Evolutionary conservation across 2,113 vertebrate genomes (phyloP).

Genomic region (Scomber scombrus): DNA sequence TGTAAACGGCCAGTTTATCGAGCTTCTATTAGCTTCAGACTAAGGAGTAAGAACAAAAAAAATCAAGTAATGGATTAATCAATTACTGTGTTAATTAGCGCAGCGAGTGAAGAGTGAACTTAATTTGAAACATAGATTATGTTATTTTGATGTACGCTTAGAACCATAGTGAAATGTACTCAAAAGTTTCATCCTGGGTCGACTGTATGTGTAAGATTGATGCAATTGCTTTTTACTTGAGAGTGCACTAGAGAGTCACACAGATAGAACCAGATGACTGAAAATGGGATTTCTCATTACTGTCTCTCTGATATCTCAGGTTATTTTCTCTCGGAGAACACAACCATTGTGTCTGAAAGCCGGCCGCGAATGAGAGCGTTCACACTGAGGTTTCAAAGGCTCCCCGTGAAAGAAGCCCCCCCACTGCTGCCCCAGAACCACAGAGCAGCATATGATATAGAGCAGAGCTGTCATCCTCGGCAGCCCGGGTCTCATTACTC

Average conservation of each 20-base stretch:
- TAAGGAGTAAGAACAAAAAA: not conserved
- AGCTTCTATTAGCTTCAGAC: not conserved
- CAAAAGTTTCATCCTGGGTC: slow-evolving; percentile 18
- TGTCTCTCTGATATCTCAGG: slow-evolving; percentile 45
- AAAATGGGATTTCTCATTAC: slow-evolving; percentile 66
- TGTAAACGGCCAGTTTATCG: slow-evolving; percentile 7
- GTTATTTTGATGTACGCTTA: slow-evolving; percentile 9
- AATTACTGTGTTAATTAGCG: slow-evolving; percentile 17
- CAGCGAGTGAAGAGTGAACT: not conserved
- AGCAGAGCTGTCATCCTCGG: slow-evolving; percentile 78
- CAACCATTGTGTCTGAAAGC: slow-evolving; percentile 42
- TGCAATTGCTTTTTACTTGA: slow-evolving; percentile 35
- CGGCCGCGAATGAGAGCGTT: slow-evolving; percentile 35
- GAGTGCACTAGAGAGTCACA: not conserved
- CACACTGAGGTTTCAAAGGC: slow-evolving; percentile 55
- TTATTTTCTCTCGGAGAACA: slow-evolving; percentile 56
- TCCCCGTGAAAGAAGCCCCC: not conserved
- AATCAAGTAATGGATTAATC: slow-evolving; percentile 32
- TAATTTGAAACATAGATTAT: not conserved
- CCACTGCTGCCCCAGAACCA: slow-evolving; percentile 42
- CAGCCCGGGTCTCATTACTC: slow-evolving; percentile 79
- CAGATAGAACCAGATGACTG: slow-evolving; percentile 36
- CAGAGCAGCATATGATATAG: slow-evolving; percentile 75
- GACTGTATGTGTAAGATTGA: slow-evolving; percentile 19
- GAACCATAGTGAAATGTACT: not conserved